A percentile compares a stretch with the other conserved stretches of the same genome.
Evolutionary conservation across 2,888 invertebrate species (phyloP).

Genomic region (Netelia fuscicornis): DNA sequence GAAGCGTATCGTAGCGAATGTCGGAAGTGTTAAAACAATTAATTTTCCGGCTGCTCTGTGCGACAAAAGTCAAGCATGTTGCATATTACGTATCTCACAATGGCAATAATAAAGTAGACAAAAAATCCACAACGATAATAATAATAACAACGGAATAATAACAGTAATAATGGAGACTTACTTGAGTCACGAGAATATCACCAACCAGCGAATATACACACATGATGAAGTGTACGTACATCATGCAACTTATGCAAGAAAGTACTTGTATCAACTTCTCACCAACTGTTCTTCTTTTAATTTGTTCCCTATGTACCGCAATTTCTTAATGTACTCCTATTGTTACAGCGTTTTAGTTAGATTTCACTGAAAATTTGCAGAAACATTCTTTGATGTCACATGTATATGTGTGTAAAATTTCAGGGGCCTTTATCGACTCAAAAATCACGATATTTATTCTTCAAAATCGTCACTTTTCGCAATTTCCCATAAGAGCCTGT

Average conservation of each 20-base stretch:
- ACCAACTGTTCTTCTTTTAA: neutral
- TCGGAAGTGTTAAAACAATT: conserved; percentile 61
- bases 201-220: conserved; percentile 53
- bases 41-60: conserved; percentile 65
- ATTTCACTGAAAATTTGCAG: too few species aligned
- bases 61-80: neutral
- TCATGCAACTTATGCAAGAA: conserved; percentile 18
- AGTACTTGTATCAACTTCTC: conserved; percentile 1
- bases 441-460: too few species aligned
- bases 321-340: neutral
- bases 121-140: too few species aligned
- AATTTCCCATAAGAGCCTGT: too few species aligned
- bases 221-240: conserved; percentile 31
- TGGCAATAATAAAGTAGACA: too few species aligned
- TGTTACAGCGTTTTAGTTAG: too few species aligned
- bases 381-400: too few species aligned
- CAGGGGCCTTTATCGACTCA: too few species aligned
- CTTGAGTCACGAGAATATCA: conserved; percentile 27
- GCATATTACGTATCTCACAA: too few species aligned
- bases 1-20: conserved; percentile 64
- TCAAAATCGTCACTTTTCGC: too few species aligned
- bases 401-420: too few species aligned
- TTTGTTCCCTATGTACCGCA: neutral
- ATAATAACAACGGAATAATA: neutral
- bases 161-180: conserved; percentile 23